Conservation (phyloP, 2,888 invertebrate genomes). For the Camponotus fellah region DNA sequence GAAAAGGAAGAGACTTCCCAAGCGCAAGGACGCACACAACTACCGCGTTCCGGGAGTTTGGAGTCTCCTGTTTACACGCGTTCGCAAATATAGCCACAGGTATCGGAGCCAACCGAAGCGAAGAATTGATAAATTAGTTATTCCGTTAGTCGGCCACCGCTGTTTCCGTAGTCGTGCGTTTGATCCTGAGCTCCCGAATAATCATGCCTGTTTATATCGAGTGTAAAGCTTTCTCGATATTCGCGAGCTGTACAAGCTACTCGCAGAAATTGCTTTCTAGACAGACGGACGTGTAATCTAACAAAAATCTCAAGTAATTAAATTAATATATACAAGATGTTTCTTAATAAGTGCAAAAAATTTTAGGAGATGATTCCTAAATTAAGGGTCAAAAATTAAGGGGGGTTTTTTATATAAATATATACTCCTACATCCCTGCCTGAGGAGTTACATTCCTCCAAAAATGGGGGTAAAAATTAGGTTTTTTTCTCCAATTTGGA, state of each 20-base stretch:
- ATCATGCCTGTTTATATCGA: slow-evolving; percentile 75
- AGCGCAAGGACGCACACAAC: slow-evolving; percentile 67
- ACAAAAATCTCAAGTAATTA: background rate
- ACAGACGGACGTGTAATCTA: background rate
- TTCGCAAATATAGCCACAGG: slow-evolving; percentile 82
- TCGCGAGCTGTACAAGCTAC: background rate
- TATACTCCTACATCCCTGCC: too few relatives aligned
- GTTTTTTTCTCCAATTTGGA: too few relatives aligned
- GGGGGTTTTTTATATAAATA: too few relatives aligned
- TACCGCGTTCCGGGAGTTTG: slow-evolving; percentile 70
- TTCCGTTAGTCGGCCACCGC: slow-evolving; percentile 83
- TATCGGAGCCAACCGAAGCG: slow-evolving; percentile 85
- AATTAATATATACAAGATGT: background rate
- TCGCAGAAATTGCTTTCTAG: background rate
- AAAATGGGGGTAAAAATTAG: too few relatives aligned
- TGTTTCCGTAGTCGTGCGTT: slow-evolving; percentile 75
- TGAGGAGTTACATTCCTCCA: too few relatives aligned
- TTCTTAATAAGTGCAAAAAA: too few relatives aligned
- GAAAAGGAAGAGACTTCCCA: slow-evolving; percentile 55
- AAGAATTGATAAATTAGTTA: slow-evolving; percentile 86
- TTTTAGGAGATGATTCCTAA: too few relatives aligned
- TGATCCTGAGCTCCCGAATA: slow-evolving; percentile 81
- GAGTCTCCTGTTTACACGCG: slow-evolving; percentile 80
- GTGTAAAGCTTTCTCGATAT: slow-evolving; percentile 44
- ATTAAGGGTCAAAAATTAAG: too few relatives aligned